Conservation (phyloP, 2,797 vertebrate genomes). For the Chelon auratus region DNA sequence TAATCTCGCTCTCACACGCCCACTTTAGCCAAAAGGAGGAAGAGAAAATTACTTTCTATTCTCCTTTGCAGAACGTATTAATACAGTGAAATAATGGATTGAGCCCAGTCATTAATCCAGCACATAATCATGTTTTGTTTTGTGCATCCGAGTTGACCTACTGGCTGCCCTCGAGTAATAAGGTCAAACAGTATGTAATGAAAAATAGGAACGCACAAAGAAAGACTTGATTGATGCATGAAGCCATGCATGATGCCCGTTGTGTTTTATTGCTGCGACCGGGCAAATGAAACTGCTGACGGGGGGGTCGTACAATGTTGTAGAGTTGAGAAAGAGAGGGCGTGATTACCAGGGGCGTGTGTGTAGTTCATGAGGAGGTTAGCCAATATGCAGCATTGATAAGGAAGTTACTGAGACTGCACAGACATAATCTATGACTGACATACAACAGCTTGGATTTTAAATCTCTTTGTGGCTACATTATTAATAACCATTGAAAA, state of each 20-base stretch:
- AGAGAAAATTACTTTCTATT: constrained; percentile 41
- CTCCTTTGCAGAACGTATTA: constrained; percentile 30
- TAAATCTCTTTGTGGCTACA: constrained; percentile 9
- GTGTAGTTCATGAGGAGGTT: constrained; percentile 46
- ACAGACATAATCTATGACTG: constrained; percentile 43
- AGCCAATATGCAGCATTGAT: constrained; percentile 43
- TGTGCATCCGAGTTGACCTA: constrained; percentile 20
- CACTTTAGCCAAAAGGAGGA: constrained; percentile 29
- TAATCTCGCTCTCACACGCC: constrained; percentile 54
- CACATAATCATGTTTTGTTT: constrained; percentile 30
- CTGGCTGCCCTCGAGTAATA: constrained; percentile 19
- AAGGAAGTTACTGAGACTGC: constrained; percentile 53
- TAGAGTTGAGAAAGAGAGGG: constrained; percentile 4
- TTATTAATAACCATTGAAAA: too few relatives aligned
- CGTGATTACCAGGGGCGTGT: constrained; percentile 15
- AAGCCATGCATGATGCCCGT: constrained; percentile 32
- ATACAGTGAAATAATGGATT: constrained; percentile 47
- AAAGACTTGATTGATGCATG: constrained; percentile 32
- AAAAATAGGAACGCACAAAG: background rate
- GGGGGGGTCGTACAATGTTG: constrained; percentile 39
- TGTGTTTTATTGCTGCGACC: constrained; percentile 29
- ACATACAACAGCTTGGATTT: constrained; percentile 23
- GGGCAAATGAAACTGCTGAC: constrained; percentile 44
- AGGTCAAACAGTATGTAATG: constrained; percentile 41
- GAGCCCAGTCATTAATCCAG: constrained; percentile 52